phyloP scores from a whole-genome alignment of 2,797 vertebrate genomes.

The Morelia viridis region DNA sequence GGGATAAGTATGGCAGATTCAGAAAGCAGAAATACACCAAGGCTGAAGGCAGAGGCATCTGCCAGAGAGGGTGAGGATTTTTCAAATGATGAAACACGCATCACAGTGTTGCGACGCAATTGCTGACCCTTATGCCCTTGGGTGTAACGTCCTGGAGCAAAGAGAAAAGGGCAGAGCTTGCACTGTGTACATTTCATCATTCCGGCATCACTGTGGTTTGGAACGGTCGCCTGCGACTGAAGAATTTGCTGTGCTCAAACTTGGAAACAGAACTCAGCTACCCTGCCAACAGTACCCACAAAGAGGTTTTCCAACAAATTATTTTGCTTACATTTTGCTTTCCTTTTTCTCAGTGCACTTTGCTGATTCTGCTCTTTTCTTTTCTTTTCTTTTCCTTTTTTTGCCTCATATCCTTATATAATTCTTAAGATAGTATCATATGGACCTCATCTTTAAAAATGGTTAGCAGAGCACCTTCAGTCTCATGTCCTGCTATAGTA shows the following conservation, averaged over 20 bases:
- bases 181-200: not conserved
- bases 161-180: not conserved
- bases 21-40: not conserved
- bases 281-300: not conserved
- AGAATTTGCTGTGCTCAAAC: not conserved
- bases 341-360: conserved; percentile 15
- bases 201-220: not conserved
- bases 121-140: not conserved
- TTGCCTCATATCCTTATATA: not conserved
- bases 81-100: not conserved
- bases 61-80: not conserved
- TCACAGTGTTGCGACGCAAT: not conserved
- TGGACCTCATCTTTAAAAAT: not conserved
- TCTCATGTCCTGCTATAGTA: not conserved
- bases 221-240: not conserved
- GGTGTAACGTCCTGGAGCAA: not conserved
- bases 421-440: not conserved
- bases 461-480: not conserved
- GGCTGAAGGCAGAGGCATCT: not conserved
- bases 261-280: conserved; percentile 7
- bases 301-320: not conserved
- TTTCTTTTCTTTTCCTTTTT: not conserved
- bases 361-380: not conserved
- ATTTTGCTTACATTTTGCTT: not conserved
- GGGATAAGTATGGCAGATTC: not conserved